phyloP scores from a whole-genome alignment of 2,113 vertebrate species.

The Solea solea region DNA sequence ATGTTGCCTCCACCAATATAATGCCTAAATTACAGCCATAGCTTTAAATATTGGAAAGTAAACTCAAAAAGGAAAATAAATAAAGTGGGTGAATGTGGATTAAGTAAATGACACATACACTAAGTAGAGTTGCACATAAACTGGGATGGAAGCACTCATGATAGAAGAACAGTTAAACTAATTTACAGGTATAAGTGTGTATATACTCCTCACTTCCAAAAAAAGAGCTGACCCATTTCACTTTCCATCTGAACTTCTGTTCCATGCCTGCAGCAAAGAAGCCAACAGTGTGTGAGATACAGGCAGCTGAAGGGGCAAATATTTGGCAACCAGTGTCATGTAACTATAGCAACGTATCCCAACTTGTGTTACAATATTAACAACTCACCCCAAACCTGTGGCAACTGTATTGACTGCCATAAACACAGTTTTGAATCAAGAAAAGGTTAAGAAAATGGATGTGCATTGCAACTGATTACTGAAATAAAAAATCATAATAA shows the following conservation, averaged over 20 bases:
- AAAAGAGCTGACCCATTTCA: neutral
- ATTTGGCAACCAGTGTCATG: constrained; percentile 64
- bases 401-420: neutral
- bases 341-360: constrained; percentile 69
- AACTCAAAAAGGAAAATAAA: constrained; percentile 13
- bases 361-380: constrained; percentile 26
- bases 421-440: neutral
- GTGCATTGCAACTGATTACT: neutral
- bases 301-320: constrained; percentile 55
- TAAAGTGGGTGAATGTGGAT: neutral
- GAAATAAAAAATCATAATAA: neutral
- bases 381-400: neutral
- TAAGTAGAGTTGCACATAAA: no score
- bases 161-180: neutral
- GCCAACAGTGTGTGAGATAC: constrained; percentile 41
- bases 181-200: neutral
- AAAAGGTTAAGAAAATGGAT: neutral
- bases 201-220: neutral
- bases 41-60: constrained; percentile 68
- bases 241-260: constrained; percentile 18
- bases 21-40: constrained; percentile 19
- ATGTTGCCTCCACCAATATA: constrained; percentile 19
- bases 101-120: no score
- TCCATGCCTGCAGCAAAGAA: constrained; percentile 21
- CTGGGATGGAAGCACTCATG: neutral